Evolutionary conservation across 2,888 invertebrate genomes (phyloP), one percentile per base, ranked within the genome.

Genomic region (Macrosiphum euphorbiae): DNA sequence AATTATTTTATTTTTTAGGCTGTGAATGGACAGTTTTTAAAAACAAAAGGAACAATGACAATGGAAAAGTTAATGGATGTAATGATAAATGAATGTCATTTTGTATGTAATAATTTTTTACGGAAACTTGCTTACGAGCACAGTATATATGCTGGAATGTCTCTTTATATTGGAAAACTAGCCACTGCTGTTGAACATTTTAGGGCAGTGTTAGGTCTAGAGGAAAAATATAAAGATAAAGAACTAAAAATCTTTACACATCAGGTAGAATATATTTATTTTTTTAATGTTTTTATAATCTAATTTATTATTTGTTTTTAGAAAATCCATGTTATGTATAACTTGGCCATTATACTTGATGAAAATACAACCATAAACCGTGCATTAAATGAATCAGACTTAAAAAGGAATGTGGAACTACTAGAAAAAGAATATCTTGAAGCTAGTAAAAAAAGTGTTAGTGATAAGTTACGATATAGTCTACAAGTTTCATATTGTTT

Each of bases 241-340:
- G 95, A 95, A 10, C 95, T 97, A 90, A 96, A 96, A 89, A 97
- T 97, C 41, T 98, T 98, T 95, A 97, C 97, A 90, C 96, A 97
- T 3, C 97, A 96, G 95, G 95, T 95, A 94, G 61, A 90, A 91
- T 87, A 78, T 86, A 86, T 50, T 24, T 92, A 88, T 92, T 2
- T 52, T 41, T n/a, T 28, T 50, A 35, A 61, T 92, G 24, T 88
- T 78, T 50, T 44, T 47, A 41, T 10, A 35, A 55, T 28, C 50
- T 78, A 55, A 50, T 35, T 78, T n/a, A 85, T n/a, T 61, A n/a
- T 35, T 91, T 58, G 87, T 67, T 92, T 94, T 94, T 96, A 97
- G 95, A 96, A 97, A 95, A 97, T 98, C 47, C 98, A 98, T 95
- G 96, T 97, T 0, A 96, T 97, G 94, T 96, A 97, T 95, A 98